Conservation (phyloP, 2,797 vertebrate species). For the Clarias platycephalus region DNA sequence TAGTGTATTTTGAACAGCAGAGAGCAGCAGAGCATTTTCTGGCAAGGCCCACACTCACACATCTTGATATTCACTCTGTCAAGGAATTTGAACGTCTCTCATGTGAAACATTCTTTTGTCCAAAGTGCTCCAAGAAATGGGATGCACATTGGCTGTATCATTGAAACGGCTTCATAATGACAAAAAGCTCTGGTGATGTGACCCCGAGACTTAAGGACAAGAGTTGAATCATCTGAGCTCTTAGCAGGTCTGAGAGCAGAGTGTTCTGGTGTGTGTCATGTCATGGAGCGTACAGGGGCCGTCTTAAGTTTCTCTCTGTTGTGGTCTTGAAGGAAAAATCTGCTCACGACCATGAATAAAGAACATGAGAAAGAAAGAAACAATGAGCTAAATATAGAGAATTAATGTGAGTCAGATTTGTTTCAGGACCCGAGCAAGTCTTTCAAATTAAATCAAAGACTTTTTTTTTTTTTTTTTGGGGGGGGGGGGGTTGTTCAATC, state of each 20-base stretch:
- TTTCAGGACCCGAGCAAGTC: not conserved
- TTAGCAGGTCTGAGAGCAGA: not conserved
- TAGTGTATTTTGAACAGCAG: constrained; percentile 55
- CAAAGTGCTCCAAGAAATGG: not conserved
- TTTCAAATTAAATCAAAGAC: not conserved
- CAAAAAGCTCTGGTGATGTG: constrained; percentile 5
- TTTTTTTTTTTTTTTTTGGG: not conserved
- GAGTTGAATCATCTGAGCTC: not conserved
- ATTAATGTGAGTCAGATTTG: not conserved
- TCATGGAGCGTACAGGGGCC: constrained; percentile 10
- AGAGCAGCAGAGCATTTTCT: constrained; percentile 65
- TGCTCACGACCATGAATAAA: constrained; percentile 12
- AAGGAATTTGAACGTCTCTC: constrained; percentile 55
- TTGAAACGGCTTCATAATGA: not conserved
- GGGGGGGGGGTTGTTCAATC: no score
- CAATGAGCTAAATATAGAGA: not conserved
- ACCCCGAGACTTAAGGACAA: constrained; percentile 9
- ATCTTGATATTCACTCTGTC: constrained; percentile 36
- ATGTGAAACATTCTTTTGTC: constrained; percentile 10
- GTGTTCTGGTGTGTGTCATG: constrained; percentile 26
- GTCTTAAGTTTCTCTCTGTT: constrained; percentile 32
- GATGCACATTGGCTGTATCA: not conserved
- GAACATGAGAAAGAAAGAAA: not conserved
- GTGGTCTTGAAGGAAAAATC: constrained; percentile 13
- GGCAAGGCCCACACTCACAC: not conserved